These are phyloP conservation scores for Zapornia atra DNA, from an alignment of 2,113 vertebrate species.

Conservation along the genomic window DNA sequence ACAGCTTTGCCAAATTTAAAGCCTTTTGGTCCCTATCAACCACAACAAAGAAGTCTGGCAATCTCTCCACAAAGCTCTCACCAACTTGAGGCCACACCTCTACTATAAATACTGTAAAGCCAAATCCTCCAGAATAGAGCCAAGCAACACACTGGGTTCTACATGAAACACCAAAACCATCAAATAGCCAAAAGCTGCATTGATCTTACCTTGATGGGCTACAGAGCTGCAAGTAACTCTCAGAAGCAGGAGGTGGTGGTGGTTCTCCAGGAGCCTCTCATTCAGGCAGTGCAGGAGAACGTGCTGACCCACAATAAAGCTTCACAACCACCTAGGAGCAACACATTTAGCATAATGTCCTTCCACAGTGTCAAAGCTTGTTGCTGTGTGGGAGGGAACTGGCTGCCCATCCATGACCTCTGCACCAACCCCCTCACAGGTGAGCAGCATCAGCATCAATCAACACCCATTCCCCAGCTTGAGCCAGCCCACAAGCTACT, in stretches of 20 bases:
- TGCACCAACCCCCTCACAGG: neutral
- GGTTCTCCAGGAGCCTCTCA: rapidly evolving
- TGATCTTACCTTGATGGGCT: rapidly evolving
- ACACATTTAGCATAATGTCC: rapidly evolving
- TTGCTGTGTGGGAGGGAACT: neutral
- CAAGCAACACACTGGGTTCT: rapidly evolving
- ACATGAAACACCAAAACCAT: rapidly evolving
- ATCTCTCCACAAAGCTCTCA: neutral
- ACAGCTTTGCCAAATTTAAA: neutral
- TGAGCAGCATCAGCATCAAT: neutral
- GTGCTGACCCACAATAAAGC: rapidly evolving
- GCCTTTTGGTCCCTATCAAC: rapidly evolving
- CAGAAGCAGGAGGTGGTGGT: neutral
- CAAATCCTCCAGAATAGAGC: rapidly evolving
- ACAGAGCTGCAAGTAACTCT: rapidly evolving
- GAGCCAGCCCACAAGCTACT: too few relatives aligned
- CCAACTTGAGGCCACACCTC: too few relatives aligned
- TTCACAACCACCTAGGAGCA: neutral
- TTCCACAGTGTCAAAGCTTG: rapidly evolving
- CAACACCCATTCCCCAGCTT: neutral
- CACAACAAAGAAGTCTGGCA: neutral
- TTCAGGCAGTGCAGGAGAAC: rapidly evolving
- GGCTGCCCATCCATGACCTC: neutral
- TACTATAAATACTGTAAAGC: neutral
- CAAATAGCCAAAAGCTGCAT: rapidly evolving